Evolutionary conservation across 2,113 vertebrate species (phyloP).

Genomic region (Alaudala cheleensis): DNA sequence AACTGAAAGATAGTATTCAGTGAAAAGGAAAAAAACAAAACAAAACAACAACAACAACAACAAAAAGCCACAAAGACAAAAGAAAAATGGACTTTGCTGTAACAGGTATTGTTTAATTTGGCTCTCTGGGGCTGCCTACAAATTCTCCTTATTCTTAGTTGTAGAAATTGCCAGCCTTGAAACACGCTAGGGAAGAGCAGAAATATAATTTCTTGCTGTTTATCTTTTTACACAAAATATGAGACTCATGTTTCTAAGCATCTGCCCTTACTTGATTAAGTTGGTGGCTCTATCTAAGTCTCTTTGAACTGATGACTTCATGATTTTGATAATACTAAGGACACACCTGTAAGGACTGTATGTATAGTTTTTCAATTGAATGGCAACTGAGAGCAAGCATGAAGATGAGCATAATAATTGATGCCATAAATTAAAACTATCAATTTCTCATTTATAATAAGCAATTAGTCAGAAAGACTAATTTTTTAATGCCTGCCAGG

Average conservation of each 20-base stretch:
- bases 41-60: background rate
- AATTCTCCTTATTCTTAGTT: conserved; percentile 15
- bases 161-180: conserved; percentile 17
- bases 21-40: background rate
- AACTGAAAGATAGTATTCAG: conserved; percentile 21
- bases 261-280: conserved; percentile 13
- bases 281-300: background rate
- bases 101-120: conserved; percentile 56
- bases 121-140: conserved; percentile 23
- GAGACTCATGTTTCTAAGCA: background rate
- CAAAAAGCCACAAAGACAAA: background rate
- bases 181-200: conserved; percentile 1
- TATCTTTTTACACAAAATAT: conserved; percentile 9
- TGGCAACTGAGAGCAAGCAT: background rate
- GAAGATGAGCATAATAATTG: background rate
- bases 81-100: background rate
- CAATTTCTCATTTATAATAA: background rate
- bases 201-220: background rate
- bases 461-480: background rate
- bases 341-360: background rate
- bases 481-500: background rate
- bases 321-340: background rate
- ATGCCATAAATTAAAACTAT: background rate
- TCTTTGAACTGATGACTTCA: background rate
- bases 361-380: background rate